Percentiles rank a stretch among this genome's conserved stretches.
Evolutionary conservation across 2,113 vertebrate species (phyloP).

Genomic region (Jacana jacana): DNA sequence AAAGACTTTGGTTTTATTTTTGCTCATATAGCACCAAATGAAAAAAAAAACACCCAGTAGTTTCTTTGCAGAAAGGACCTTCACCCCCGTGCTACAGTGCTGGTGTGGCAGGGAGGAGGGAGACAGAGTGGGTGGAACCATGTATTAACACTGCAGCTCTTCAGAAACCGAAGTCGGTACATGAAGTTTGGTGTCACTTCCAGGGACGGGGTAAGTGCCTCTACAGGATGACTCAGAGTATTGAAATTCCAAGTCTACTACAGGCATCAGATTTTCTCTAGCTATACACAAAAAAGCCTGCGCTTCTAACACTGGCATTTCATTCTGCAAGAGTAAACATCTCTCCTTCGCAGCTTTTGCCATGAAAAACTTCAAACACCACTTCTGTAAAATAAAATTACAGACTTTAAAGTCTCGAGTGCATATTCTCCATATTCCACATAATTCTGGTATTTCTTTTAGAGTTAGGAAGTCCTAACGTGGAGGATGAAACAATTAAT

Average conservation of each 20-base stretch:
- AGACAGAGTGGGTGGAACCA: background rate
- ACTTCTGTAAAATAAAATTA: background rate
- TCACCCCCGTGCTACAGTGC: background rate
- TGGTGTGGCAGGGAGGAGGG: background rate
- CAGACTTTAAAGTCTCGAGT: background rate
- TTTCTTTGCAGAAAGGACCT: background rate
- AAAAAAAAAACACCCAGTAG: background rate
- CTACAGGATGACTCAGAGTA: background rate
- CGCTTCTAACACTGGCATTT: background rate
- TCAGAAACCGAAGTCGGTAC: background rate
- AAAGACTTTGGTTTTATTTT: background rate
- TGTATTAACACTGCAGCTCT: background rate
- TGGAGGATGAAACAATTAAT: background rate
- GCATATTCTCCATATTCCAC: background rate
- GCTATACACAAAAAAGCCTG: background rate
- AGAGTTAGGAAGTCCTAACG: constrained; percentile 10
- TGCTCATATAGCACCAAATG: background rate
- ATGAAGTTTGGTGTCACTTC: background rate
- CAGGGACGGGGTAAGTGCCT: background rate
- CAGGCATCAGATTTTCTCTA: background rate
- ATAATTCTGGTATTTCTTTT: background rate
- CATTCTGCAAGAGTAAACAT: background rate
- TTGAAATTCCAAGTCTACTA: background rate
- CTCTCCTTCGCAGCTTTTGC: background rate
- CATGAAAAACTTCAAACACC: background rate